Evolutionary conservation across 2,888 invertebrate genomes (phyloP).

Genomic region (Ectemnius lituratus): DNA sequence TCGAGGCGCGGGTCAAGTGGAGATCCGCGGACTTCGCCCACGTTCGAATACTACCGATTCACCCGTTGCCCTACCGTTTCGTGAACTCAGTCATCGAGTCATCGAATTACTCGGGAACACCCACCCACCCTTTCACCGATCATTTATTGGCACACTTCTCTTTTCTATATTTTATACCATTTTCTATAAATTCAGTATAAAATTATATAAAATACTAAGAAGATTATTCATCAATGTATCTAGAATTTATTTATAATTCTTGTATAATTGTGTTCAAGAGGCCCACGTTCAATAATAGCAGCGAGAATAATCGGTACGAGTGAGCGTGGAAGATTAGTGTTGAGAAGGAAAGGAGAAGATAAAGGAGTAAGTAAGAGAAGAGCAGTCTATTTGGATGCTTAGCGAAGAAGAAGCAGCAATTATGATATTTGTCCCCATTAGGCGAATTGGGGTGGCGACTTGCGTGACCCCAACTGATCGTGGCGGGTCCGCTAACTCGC

Average conservation of each 20-base stretch:
- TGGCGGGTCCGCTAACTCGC: conserved; percentile 72
- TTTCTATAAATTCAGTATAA: too few species aligned
- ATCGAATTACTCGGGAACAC: conserved; percentile 1
- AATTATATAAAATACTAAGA: too few species aligned
- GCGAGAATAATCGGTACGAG: conserved; percentile 17
- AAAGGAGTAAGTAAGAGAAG: conserved; percentile 54
- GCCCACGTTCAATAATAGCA: neutral
- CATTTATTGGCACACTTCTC: too few species aligned
- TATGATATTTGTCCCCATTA: conserved; percentile 78
- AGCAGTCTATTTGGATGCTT: conserved; percentile 74
- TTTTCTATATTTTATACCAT: too few species aligned
- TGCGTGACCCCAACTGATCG: conserved; percentile 75
- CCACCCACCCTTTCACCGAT: neutral
- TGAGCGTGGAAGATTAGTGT: neutral
- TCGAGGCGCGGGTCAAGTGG: conserved; percentile 73
- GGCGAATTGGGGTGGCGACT: conserved; percentile 77
- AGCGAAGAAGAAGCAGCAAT: conserved; percentile 71
- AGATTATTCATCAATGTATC: too few species aligned
- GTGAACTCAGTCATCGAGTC: conserved; percentile 22
- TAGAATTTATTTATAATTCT: too few species aligned
- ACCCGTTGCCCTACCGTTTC: conserved; percentile 27
- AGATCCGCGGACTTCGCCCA: conserved; percentile 72
- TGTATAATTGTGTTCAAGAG: too few species aligned
- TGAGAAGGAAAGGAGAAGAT: neutral
- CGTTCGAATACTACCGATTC: conserved; percentile 60